Evolutionary conservation across 2,113 vertebrate species (phyloP), one percentile per base, ranked within the genome.

Genomic region (Ciconia boyciana): DNA sequence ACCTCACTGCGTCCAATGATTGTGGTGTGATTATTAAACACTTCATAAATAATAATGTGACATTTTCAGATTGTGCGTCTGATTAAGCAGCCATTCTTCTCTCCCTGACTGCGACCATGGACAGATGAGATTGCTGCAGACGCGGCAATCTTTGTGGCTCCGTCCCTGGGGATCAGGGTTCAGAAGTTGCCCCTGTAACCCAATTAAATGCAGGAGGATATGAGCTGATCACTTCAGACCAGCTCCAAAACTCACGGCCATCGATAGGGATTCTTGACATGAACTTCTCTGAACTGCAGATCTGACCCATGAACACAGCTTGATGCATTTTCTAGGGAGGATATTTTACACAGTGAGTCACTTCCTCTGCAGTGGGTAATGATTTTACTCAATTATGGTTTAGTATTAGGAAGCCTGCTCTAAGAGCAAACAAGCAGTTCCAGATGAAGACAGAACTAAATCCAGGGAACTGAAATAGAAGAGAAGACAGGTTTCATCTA

Each of bases 41-140:
- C 97, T 93, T 98, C 97, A 97, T 97, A 97, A 98, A 97, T 97
- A 98, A 97, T 92, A 96, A 97, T 94, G 96, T 94, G 97, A 95
- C 96, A 96, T 95, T 97, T 98, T 93, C 91, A 71, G 87, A 93
- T 88, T 69, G 89, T 83, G 84, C 4, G 22, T 97, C 95, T 96
- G 97, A 97, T 96, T 94, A 96, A 89, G 94, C 90, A 92, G 86
- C 95, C 72, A 44, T 91, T 96, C 95, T 93, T 85, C 96, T 95
- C 91, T 78, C 94, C 83, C 88, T 71, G 93, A 21, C 96, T 90
- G 96, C 7, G 1, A 82, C 90, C n/a, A 20, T 8, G 94, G 97
- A 92, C 96, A 96, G 96, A 94, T 72, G 90, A 97, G 95, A 95
- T 94, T 86, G 51, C 95, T 83, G 89, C 91, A 91, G 91, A 94